Evolutionary conservation across 1,140 invertebrate species (phyloP).

Genomic region (Alviniconcha marisindica): DNA sequence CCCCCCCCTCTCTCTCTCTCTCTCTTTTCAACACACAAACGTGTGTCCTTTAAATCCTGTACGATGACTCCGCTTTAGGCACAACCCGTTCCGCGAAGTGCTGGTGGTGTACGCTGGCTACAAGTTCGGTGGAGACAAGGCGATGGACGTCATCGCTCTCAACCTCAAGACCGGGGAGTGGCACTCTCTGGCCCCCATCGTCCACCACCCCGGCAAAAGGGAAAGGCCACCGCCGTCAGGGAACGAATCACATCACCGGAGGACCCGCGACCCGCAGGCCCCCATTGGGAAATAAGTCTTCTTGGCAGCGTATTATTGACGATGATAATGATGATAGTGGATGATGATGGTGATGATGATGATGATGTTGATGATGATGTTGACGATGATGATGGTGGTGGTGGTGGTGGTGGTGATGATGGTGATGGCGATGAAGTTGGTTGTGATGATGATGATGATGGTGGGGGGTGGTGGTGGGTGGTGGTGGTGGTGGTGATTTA

Average conservation of each 20-base stretch:
- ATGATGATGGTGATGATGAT: slow-evolving; percentile 7
- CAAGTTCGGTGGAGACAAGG: not conserved
- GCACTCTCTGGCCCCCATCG: slow-evolving; percentile 53
- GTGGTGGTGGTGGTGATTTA: slow-evolving; percentile 4
- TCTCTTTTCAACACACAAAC: no score
- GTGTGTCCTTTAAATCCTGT: no score
- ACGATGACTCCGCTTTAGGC: no score
- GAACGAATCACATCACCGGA: slow-evolving; percentile 60
- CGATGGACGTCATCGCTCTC: slow-evolving; percentile 51
- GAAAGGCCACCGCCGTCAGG: slow-evolving; percentile 53
- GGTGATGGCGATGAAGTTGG: slow-evolving; percentile 18
- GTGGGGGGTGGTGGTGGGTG: slow-evolving; percentile 20
- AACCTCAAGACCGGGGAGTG: slow-evolving; percentile 51
- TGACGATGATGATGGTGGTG: slow-evolving; percentile 33
- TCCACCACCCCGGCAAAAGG: slow-evolving; percentile 52
- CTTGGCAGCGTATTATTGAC: not conserved
- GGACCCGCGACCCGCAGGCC: slow-evolving; percentile 56
- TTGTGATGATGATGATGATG: not conserved
- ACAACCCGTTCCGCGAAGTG: not conserved
- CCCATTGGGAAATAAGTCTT: no score
- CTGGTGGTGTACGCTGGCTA: not conserved
- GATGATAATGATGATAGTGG: not conserved
- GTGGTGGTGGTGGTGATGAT: slow-evolving; percentile 37
- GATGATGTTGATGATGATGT: slow-evolving; percentile 21
- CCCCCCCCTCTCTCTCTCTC: no score